phyloP scores from a whole-genome alignment of 2,888 invertebrate genomes.

The Bellardia bayeri region DNA sequence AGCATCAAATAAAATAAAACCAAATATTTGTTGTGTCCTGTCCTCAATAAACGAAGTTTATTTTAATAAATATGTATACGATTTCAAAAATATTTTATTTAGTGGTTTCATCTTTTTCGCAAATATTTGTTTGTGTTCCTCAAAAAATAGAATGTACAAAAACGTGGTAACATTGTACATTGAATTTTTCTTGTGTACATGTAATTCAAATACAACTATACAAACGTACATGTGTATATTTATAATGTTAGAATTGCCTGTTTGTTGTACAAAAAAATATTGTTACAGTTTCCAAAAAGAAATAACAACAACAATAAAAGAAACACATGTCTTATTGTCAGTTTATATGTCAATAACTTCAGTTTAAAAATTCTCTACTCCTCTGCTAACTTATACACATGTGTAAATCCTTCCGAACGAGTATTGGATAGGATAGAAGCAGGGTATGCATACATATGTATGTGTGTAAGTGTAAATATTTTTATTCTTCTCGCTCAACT shows the following conservation, averaged over 20 bases:
- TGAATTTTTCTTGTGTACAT: no score
- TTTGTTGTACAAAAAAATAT: constrained; percentile 45
- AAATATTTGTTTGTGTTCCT: no score
- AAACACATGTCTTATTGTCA: constrained; percentile 68
- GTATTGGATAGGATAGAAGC: not conserved
- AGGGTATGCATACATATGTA: no score
- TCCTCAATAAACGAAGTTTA: no score
- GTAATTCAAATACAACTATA: no score
- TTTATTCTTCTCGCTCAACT: constrained; percentile 18
- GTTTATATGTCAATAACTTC: constrained; percentile 65
- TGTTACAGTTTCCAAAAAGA: constrained; percentile 42
- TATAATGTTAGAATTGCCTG: constrained; percentile 18
- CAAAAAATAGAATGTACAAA: no score
- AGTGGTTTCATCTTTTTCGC: no score
- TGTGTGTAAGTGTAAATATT: not conserved
- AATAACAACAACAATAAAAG: constrained; percentile 16
- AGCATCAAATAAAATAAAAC: no score
- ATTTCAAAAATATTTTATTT: no score
- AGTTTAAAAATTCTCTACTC: constrained; percentile 43
- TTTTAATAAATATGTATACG: no score
- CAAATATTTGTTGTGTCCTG: no score
- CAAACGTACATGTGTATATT: not conserved
- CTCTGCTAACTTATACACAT: not conserved
- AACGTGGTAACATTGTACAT: no score
- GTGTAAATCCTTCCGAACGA: not conserved